phyloP scores from a whole-genome alignment of 2,888 invertebrate species.

The Cyrtodaria siliqua region DNA sequence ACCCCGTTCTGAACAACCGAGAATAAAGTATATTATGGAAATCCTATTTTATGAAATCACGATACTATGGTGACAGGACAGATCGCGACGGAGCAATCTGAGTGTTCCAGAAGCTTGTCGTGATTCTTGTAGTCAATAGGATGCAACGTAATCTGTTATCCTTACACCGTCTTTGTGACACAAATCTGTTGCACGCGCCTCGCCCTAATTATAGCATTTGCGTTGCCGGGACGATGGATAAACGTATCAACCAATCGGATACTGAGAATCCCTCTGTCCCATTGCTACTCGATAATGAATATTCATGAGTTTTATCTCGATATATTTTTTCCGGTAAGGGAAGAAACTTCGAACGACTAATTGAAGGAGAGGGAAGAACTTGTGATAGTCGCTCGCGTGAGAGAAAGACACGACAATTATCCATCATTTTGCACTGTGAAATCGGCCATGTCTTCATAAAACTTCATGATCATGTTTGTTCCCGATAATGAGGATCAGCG shows the following conservation, averaged over 20 bases:
- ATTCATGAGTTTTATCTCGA: conserved; percentile 40
- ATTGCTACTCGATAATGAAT: conserved; percentile 53
- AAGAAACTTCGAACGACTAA: conserved; percentile 10
- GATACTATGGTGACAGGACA: conserved; percentile 60
- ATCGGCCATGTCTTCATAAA: conserved; percentile 30
- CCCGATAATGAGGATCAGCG: conserved; percentile 25
- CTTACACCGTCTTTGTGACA: conserved; percentile 40
- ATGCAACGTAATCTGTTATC: conserved; percentile 38
- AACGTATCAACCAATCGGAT: conserved; percentile 64
- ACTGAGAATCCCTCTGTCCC: conserved; percentile 62
- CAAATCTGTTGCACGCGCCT: conserved; percentile 49
- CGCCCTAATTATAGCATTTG: conserved; percentile 50
- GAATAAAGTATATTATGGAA: conserved; percentile 27
- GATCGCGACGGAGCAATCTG: conserved; percentile 44
- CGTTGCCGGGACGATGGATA: conserved; percentile 65
- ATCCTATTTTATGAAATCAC: conserved; percentile 65
- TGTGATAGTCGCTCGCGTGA: conserved; percentile 1
- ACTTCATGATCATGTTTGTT: conserved; percentile 28
- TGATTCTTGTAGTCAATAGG: conserved; percentile 36
- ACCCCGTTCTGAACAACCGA: too few relatives aligned
- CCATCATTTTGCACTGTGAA: conserved; percentile 34
- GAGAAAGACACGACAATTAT: conserved; percentile 26
- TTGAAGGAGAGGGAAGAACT: not conserved
- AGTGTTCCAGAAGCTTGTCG: conserved; percentile 44
- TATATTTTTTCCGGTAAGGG: conserved; percentile 8